phyloP scores from a whole-genome alignment of 2,797 vertebrate species.

The Buceros bicornis region DNA sequence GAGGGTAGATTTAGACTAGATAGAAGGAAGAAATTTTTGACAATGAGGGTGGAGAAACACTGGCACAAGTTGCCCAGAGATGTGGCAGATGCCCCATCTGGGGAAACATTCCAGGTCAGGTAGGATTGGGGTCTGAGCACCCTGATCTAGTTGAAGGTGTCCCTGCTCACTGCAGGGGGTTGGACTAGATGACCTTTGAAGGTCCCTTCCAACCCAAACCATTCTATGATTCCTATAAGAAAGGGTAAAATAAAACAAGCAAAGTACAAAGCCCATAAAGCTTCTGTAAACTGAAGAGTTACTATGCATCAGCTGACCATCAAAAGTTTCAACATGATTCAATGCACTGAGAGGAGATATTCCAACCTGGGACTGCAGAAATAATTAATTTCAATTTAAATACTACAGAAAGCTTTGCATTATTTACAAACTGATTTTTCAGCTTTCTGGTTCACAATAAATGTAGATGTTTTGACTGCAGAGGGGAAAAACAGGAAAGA shows the following conservation, averaged over 20 bases:
- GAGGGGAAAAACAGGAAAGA: not conserved
- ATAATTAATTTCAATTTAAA: slow-evolving; percentile 53
- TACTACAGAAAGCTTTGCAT: not conserved
- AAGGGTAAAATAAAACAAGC: not conserved
- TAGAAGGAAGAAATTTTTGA: too few relatives aligned
- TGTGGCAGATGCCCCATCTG: too few relatives aligned
- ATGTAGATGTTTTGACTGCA: not conserved
- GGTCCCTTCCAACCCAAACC: too few relatives aligned
- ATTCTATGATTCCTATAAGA: not conserved
- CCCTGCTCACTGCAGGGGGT: too few relatives aligned
- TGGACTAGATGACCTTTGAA: too few relatives aligned
- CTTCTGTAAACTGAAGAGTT: not conserved
- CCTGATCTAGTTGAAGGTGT: too few relatives aligned
- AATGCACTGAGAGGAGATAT: not conserved
- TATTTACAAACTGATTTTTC: not conserved
- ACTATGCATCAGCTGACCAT: not conserved
- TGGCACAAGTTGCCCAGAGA: too few relatives aligned
- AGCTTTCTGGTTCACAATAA: not conserved
- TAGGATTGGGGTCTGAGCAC: too few relatives aligned
- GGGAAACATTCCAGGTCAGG: too few relatives aligned
- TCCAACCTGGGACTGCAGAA: not conserved
- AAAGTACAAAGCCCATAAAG: not conserved
- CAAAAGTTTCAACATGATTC: not conserved
- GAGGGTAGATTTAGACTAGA: too few relatives aligned
- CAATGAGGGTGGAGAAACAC: too few relatives aligned